Conservation (phyloP, 2,888 invertebrate species). For the Lithophane semibrunnea region DNA sequence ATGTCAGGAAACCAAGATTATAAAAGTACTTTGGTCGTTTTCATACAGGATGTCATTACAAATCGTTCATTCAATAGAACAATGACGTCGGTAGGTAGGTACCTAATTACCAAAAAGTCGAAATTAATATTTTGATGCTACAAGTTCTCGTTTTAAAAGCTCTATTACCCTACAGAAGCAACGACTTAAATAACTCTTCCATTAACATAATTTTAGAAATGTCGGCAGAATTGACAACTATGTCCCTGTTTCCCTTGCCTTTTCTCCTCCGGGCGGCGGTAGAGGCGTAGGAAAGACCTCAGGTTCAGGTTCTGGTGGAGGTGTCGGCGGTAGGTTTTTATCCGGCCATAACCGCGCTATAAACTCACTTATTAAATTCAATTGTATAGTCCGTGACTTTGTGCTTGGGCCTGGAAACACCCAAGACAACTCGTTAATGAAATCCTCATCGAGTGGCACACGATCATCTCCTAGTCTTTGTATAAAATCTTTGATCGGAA, state of each 20-base stretch:
- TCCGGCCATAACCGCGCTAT: constrained; percentile 52
- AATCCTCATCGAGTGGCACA: constrained; percentile 32
- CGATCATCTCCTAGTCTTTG: constrained; percentile 22
- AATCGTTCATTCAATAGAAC: not conserved
- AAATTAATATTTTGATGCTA: not conserved
- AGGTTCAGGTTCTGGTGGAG: constrained; percentile 15
- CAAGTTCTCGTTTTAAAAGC: not conserved
- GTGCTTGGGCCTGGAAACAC: constrained; percentile 46
- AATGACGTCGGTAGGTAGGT: not conserved
- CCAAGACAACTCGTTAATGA: constrained; percentile 21
- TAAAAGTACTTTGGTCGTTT: not conserved
- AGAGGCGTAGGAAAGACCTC: not conserved
- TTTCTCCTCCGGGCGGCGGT: not conserved
- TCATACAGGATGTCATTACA: not conserved
- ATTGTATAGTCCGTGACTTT: constrained; percentile 32
- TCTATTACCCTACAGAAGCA: not conserved
- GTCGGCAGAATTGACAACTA: not conserved
- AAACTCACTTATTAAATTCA: constrained; percentile 25
- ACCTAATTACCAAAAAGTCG: not conserved
- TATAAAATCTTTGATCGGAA: constrained; percentile 28
- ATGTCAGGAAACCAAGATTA: not conserved
- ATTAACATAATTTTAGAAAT: not conserved
- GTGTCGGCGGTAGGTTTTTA: constrained; percentile 29
- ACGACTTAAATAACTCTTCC: not conserved
- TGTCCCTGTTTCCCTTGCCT: not conserved